Evolutionary conservation across 2,113 vertebrate genomes (phyloP).

Genomic region (Gallinago jamesoni): DNA sequence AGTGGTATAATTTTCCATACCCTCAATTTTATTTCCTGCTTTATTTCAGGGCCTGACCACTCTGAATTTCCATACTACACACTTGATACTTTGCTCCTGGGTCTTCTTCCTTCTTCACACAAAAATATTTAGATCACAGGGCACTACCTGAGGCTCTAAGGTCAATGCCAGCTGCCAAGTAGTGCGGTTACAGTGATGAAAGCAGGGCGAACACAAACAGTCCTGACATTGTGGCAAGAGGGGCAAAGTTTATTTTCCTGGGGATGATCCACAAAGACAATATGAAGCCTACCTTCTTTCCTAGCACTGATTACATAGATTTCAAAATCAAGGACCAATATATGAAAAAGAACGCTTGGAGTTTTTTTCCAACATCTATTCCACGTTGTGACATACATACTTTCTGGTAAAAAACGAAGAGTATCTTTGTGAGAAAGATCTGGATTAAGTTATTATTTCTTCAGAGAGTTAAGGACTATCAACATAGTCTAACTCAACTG

Average conservation of each 20-base stretch:
- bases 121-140: not conserved
- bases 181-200: not conserved
- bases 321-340: not conserved
- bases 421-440: not conserved
- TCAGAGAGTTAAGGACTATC: not conserved
- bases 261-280: not conserved
- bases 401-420: not conserved
- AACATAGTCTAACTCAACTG: not conserved
- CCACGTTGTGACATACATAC: not conserved
- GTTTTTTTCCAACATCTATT: not conserved
- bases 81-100: not conserved
- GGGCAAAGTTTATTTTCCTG: not conserved
- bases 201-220: not conserved
- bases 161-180: not conserved
- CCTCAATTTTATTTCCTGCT: not conserved
- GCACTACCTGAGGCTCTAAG: not conserved
- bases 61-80: not conserved
- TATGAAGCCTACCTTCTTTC: not conserved
- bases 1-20: not conserved
- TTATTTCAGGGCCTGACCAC: not conserved
- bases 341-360: not conserved
- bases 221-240: rapidly evolving
- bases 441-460: not conserved
- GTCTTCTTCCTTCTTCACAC: not conserved
- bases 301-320: not conserved